phyloP scores from a whole-genome alignment of 2,888 invertebrate genomes.

The Andrena haemorrhoa region DNA sequence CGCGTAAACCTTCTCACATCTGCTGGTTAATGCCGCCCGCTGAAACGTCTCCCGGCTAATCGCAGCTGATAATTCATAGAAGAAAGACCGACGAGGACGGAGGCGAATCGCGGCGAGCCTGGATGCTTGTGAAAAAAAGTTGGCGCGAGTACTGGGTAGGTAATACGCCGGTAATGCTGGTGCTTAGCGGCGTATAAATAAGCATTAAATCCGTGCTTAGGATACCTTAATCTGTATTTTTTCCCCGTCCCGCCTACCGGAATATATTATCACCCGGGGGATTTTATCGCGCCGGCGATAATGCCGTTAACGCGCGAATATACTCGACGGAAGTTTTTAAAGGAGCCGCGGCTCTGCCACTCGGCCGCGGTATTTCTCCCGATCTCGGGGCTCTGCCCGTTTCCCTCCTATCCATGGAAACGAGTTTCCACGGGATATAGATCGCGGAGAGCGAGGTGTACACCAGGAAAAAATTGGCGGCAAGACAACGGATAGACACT shows the following conservation, averaged over 20 bases:
- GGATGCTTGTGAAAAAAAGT: slow-evolving; percentile 68
- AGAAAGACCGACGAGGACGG: slow-evolving; percentile 3
- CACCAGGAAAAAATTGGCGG: not conserved
- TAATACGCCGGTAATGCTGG: slow-evolving; percentile 83
- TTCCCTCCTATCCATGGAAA: not conserved
- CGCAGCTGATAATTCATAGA: slow-evolving; percentile 20
- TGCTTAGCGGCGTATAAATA: slow-evolving; percentile 85
- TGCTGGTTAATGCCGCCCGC: not conserved
- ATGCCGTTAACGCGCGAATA: slow-evolving; percentile 73
- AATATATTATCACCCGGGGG: slow-evolving; percentile 82
- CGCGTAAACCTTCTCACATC: not conserved
- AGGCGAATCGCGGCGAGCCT: slow-evolving; percentile 29
- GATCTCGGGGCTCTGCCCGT: not conserved
- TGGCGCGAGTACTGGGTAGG: slow-evolving; percentile 71
- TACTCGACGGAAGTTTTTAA: slow-evolving; percentile 66
- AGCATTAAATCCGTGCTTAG: slow-evolving; percentile 85
- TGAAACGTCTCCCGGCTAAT: slow-evolving; percentile 39
- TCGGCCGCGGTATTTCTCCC: slow-evolving; percentile 35
- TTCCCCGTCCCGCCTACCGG: slow-evolving; percentile 73
- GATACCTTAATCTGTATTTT: slow-evolving; percentile 84
- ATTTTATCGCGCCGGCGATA: slow-evolving; percentile 81
- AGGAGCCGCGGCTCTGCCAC: slow-evolving; percentile 47
- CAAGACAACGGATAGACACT: not conserved
- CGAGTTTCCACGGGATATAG: not conserved
- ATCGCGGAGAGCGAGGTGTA: not conserved